Conservation (phyloP, 2,113 vertebrate genomes). For the Garra rufa region DNA sequence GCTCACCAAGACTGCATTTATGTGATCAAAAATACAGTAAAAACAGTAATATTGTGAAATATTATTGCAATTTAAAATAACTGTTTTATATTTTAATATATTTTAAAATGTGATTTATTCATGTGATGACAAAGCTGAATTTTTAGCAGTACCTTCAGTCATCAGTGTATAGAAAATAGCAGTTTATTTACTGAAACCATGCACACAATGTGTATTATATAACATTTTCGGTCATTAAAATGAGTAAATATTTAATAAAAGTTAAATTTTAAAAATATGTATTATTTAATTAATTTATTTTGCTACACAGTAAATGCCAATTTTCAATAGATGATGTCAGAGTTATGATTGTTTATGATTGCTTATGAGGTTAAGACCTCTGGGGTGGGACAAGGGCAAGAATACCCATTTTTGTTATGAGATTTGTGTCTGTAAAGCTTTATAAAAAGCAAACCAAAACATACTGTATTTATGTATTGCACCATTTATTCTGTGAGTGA, state of each 20-base stretch:
- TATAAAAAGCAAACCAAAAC: background rate
- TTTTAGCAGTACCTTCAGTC: too few relatives aligned
- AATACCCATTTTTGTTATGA: slow-evolving; percentile 9
- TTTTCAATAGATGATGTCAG: background rate
- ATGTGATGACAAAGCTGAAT: background rate
- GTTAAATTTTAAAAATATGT: background rate
- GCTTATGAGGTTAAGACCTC: too few relatives aligned
- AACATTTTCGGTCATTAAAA: background rate
- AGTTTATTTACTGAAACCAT: background rate
- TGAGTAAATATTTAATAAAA: background rate
- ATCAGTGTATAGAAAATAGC: too few relatives aligned
- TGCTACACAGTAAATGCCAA: background rate
- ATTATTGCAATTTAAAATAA: background rate
- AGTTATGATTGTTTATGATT: too few relatives aligned
- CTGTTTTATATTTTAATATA: background rate
- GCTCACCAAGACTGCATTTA: too few relatives aligned
- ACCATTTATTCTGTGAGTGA: background rate
- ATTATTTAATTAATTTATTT: background rate
- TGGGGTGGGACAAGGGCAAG: background rate
- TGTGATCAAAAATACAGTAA: background rate
- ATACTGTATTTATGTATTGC: background rate
- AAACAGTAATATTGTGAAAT: background rate
- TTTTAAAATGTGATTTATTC: background rate
- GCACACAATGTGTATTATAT: background rate
- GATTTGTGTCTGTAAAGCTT: background rate